Evolutionary conservation across 2,797 vertebrate genomes (phyloP).

Genomic region (Craterocephalus amniculus): DNA sequence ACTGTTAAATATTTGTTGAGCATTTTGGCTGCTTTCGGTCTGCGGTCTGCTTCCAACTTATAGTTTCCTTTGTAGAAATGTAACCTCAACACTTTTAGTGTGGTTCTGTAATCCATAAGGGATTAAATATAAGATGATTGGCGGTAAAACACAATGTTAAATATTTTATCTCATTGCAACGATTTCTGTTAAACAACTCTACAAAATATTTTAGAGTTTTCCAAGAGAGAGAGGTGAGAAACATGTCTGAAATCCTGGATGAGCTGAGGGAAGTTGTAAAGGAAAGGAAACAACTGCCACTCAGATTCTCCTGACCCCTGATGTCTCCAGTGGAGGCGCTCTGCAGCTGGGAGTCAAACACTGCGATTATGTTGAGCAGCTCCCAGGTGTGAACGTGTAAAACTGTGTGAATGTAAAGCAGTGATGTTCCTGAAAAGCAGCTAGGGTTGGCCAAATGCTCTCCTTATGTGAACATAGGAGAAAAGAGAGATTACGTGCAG

Average conservation of each 20-base stretch:
- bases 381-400: conserved; percentile 51
- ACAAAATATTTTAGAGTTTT: conserved; percentile 2
- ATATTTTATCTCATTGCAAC: not conserved
- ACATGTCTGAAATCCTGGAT: conserved; percentile 14
- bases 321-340: conserved; percentile 36
- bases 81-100: conserved; percentile 12
- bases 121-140: conserved; percentile 1
- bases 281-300: conserved; percentile 32
- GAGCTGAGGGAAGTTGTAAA: not conserved
- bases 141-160: not conserved
- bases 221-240: conserved; percentile 16
- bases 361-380: conserved; percentile 55
- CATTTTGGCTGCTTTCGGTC: conserved; percentile 21
- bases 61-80: conserved; percentile 12
- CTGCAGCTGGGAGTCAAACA: conserved; percentile 46
- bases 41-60: not conserved
- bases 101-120: conserved; percentile 8
- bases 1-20: conserved; percentile 27
- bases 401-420: conserved; percentile 42
- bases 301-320: conserved; percentile 42
- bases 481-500: not conserved
- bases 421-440: conserved; percentile 14
- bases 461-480: not conserved
- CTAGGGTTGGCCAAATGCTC: not conserved
- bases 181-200: not conserved